Evolutionary conservation across 2,113 vertebrate species (phyloP).

Genomic region (Neogale vison): DNA sequence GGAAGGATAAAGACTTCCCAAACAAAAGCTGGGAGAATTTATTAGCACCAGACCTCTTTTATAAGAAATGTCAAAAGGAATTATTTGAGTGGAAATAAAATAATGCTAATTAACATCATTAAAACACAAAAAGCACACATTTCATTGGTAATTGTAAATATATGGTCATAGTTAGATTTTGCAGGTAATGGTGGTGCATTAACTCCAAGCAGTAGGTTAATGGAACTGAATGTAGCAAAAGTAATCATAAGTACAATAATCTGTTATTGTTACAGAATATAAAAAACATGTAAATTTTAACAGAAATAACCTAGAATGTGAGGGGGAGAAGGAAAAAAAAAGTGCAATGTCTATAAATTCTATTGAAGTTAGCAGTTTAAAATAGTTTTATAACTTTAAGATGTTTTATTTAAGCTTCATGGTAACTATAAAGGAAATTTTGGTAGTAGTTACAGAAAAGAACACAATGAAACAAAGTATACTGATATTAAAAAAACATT

Average conservation of each 20-base stretch:
- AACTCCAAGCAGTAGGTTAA: background rate
- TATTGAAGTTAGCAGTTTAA: background rate
- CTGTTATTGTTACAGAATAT: background rate
- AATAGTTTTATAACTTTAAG: background rate
- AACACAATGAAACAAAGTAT: background rate
- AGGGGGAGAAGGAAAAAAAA: background rate
- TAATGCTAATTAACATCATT: background rate
- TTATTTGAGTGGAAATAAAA: background rate
- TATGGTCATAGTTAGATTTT: background rate
- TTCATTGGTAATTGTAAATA: background rate
- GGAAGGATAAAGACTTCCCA: background rate
- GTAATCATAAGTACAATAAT: background rate
- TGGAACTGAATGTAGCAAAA: background rate
- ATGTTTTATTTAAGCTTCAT: background rate
- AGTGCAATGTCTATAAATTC: background rate
- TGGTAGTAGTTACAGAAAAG: background rate
- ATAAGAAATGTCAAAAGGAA: background rate
- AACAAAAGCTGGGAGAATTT: background rate
- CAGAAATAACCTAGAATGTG: background rate
- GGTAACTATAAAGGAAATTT: background rate
- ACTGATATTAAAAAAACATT: background rate
- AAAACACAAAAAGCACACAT: background rate
- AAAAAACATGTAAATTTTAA: background rate
- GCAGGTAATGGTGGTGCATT: background rate
- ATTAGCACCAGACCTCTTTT: background rate